Evolutionary conservation across 1,140 invertebrate genomes (phyloP).

Genomic region (Gonatopus flavifemur): DNA sequence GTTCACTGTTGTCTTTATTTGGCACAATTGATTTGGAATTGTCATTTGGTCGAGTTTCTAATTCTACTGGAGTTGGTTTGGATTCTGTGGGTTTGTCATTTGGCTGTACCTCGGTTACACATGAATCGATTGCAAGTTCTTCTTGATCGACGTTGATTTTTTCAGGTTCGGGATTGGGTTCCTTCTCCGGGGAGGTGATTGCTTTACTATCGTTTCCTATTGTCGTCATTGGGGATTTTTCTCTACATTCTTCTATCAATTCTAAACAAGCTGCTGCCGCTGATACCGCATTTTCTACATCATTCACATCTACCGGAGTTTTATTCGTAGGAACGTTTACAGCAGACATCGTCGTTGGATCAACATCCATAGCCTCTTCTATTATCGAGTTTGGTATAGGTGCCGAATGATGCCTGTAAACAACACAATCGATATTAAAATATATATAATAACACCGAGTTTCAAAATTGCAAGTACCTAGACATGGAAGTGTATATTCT

Average conservation of each 20-base stretch:
- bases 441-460: not conserved
- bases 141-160: slow-evolving; percentile 32
- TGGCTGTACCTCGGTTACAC: too few species aligned
- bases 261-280: slow-evolving; percentile 27
- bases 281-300: slow-evolving; percentile 7
- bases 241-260: slow-evolving; percentile 36
- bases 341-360: slow-evolving; percentile 20
- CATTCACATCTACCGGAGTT: slow-evolving; percentile 21
- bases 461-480: slow-evolving; percentile 22
- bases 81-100: too few species aligned
- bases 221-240: slow-evolving; percentile 39
- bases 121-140: too few species aligned
- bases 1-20: slow-evolving; percentile 12
- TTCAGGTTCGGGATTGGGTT: too few species aligned
- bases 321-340: slow-evolving; percentile 27
- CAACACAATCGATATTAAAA: slow-evolving; percentile 5
- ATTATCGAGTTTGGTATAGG: slow-evolving; percentile 44
- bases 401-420: slow-evolving; percentile 44
- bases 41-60: slow-evolving; percentile 26
- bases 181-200: too few species aligned
- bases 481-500: slow-evolving; percentile 35
- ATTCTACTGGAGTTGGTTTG: too few species aligned
- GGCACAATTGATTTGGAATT: slow-evolving; percentile 41
- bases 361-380: slow-evolving; percentile 47
- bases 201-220: too few species aligned